Evolutionary conservation across 2,888 invertebrate genomes (phyloP).

Genomic region (Synanthedon formicaeformis): DNA sequence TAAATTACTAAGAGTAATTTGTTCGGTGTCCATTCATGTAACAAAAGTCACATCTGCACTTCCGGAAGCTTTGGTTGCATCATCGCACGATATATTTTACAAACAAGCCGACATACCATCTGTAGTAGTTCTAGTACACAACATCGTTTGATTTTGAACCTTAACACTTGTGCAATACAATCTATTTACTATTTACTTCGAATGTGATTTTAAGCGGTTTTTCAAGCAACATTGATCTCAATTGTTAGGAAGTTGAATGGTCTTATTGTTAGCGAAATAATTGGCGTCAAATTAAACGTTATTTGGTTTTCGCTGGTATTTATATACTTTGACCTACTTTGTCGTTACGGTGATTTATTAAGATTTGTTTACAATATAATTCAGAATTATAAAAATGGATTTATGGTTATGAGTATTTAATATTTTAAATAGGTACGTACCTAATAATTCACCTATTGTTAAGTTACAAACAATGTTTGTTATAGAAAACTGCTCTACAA

Average conservation of each 20-base stretch:
- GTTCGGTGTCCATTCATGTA: constrained; percentile 17
- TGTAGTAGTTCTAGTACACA: background rate
- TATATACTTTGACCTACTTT: background rate
- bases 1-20: constrained; percentile 6
- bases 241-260: background rate
- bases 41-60: constrained; percentile 31
- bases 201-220: background rate
- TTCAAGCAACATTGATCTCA: background rate
- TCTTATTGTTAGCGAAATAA: background rate
- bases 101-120: constrained; percentile 3
- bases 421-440: no score
- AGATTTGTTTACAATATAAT: background rate
- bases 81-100: constrained; percentile 16
- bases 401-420: no score
- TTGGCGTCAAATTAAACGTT: background rate
- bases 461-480: no score
- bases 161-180: background rate
- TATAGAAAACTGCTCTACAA: no score
- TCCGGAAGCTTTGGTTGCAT: constrained; percentile 23
- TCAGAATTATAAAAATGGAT: no score
- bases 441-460: no score
- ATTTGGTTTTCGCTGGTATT: background rate
- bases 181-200: background rate
- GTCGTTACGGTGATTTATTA: background rate
- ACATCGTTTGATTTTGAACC: background rate